Base-by-base conservation (phyloP, 2,888 invertebrate species). In the Lysandra bellargus region DNA sequence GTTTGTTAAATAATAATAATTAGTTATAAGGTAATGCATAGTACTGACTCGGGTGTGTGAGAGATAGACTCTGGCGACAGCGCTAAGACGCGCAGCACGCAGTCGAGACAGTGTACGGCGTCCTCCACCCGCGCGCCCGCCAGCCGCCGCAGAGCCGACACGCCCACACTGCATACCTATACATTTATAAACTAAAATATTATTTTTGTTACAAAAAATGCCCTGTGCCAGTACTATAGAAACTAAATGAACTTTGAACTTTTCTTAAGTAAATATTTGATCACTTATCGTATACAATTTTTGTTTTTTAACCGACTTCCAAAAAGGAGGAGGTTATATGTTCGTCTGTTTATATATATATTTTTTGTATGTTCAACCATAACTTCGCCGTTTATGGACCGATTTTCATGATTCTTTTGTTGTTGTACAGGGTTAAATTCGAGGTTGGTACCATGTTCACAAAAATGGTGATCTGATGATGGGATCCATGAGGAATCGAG, bases 11-110 rank as follows among this genome's bases (percentile, higher is more conserved):
- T 49, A 12, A 49, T 9, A 60, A 60, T 60, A 6, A 60, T 60
- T 23, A 23, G 5, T 61, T 23, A 61, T 61, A 61, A 61, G 7
- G 5, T 7, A 23, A 60, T n/a, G 9, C 9, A 64, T 23, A 64
- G 30, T 64, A 44, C 85, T 84, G 79, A 92, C 93, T 87, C 87
- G 61, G 91, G 92, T 1, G 93, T 93, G 80, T 89, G 86, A 0
- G 90, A 85, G 80, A 94, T 84, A 64, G 93, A 93, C 80, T 92
- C 93, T 0, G 93, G 93, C 64, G 93, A 91, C 76, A 88, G 87
- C 23, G 90, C 86, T 89, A 94, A 87, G 17, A 90, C 87, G 7
- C 90, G 85, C 88, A 93, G 88, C 80, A 92, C 44, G 0, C 88
- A 87, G 12, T 88, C 87, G 73, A 92, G 86, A 81, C 91, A 91